A percentile compares a stretch with the other conserved stretches of the same genome.
These are phyloP conservation scores for Hyles vespertilio DNA, from an alignment of 1,140 invertebrate species.

Conservation along the genomic window DNA sequence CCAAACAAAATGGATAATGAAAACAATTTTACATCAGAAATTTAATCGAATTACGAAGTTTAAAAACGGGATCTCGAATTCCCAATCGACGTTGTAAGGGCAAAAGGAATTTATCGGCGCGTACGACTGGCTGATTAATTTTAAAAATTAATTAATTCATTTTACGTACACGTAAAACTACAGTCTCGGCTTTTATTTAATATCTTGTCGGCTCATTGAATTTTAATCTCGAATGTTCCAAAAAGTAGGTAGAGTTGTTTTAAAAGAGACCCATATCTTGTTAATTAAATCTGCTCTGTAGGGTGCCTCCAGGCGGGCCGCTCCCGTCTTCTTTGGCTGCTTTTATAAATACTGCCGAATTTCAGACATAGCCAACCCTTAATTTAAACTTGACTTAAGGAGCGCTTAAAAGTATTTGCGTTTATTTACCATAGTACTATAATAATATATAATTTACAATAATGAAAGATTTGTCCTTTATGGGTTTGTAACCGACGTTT, in stretches of 20 bases:
- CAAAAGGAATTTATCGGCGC: conserved; percentile 21
- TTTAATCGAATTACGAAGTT: conserved; percentile 59
- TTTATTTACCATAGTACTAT: conserved; percentile 38
- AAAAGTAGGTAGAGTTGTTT: conserved; percentile 62
- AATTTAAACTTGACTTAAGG: conserved; percentile 64
- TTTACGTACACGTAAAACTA: conserved; percentile 27
- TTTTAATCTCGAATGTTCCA: conserved; percentile 57
- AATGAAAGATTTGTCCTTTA: conserved; percentile 12
- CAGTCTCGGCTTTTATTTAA: conserved; percentile 36
- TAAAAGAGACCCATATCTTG: conserved; percentile 71
- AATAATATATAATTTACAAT: conserved; percentile 17
- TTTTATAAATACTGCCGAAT: conserved; percentile 60
- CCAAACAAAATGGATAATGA: conserved; percentile 68
- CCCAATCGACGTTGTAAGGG: conserved; percentile 21
- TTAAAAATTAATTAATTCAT: conserved; percentile 27
- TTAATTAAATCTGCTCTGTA: conserved; percentile 72
- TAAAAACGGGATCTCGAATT: conserved; percentile 42
- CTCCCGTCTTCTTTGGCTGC: conserved; percentile 43
- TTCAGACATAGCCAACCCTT: conserved; percentile 57
- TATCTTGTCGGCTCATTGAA: conserved; percentile 48
- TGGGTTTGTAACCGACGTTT: conserved; percentile 10
- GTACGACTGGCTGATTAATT: conserved; percentile 22
- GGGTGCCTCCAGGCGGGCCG: conserved; percentile 51
- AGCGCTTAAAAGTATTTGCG: conserved; percentile 41
- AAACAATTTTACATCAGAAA: conserved; percentile 68